phyloP scores from a whole-genome alignment of 2,113 vertebrate genomes.

The Oxygymnocypris stewartii region DNA sequence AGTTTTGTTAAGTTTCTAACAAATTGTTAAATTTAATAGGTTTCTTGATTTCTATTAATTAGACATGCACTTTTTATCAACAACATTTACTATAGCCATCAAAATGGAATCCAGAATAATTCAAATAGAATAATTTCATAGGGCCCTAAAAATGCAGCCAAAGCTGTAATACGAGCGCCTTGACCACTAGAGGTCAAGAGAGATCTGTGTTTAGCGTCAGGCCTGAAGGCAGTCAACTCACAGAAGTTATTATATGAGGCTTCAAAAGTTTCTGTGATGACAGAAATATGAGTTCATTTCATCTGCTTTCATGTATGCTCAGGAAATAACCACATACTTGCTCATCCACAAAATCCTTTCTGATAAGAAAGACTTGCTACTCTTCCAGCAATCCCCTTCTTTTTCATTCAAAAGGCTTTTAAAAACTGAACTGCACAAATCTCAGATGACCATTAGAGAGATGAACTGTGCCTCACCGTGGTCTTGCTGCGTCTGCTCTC shows the following conservation, averaged over 20 bases:
- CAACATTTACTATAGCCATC: no score
- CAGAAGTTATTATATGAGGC: not conserved
- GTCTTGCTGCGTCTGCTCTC: constrained; percentile 85
- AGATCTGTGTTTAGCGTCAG: not conserved
- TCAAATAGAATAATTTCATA: not conserved
- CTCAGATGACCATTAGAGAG: not conserved
- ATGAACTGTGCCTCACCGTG: constrained; percentile 71
- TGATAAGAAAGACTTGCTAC: not conserved
- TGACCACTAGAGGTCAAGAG: constrained; percentile 44
- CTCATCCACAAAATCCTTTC: not conserved
- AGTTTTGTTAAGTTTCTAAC: no score
- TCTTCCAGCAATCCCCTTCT: not conserved
- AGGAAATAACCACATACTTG: constrained; percentile 13
- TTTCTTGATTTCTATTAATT: not conserved
- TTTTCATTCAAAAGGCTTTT: not conserved
- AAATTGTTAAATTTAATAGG: not conserved
- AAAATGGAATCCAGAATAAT: no score
- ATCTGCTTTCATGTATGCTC: not conserved
- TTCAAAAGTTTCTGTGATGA: not conserved
- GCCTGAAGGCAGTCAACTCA: not conserved
- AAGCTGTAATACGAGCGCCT: not conserved
- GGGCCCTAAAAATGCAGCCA: not conserved
- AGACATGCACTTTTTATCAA: no score
- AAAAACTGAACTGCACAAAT: not conserved
- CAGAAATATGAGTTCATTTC: not conserved